Percentiles rank a stretch among this genome's conserved stretches.
phyloP scores from a whole-genome alignment of 2,113 vertebrate genomes.

The Megaleporinus macrocephalus region DNA sequence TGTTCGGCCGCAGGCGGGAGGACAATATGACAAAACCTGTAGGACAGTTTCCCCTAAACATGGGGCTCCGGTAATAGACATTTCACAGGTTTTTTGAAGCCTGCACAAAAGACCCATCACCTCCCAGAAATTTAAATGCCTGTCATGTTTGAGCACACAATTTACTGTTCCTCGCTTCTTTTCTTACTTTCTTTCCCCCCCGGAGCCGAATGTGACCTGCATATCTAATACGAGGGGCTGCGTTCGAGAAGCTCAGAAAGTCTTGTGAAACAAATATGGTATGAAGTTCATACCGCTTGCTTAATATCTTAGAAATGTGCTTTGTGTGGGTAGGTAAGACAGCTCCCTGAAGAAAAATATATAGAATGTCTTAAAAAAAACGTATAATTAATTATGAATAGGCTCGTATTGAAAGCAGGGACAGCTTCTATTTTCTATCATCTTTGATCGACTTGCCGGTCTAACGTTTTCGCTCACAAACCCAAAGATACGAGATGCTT shows the following conservation, averaged over 20 bases:
- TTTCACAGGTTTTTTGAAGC: conserved; percentile 32
- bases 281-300: background rate
- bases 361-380: background rate
- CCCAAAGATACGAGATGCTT: background rate
- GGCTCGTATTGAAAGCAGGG: background rate
- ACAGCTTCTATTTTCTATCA: background rate
- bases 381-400: background rate
- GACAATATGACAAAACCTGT: background rate
- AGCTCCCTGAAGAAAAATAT: no score
- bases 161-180: conserved; percentile 37
- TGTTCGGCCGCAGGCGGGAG: background rate
- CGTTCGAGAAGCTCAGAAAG: conserved; percentile 1
- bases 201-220: conserved; percentile 23
- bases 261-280: background rate
- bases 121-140: conserved; percentile 37
- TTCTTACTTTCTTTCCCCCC: conserved; percentile 6
- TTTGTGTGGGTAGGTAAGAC: no score
- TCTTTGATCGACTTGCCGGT: background rate
- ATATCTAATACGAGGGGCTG: background rate
- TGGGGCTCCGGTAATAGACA: conserved; percentile 9
- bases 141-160: conserved; percentile 39
- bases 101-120: conserved; percentile 34
- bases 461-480: background rate
- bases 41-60: conserved; percentile 5
- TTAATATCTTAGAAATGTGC: no score